These are phyloP conservation scores for Periphyllus acericola DNA, from an alignment of 2,888 invertebrate genomes.

Conservation along the genomic window DNA sequence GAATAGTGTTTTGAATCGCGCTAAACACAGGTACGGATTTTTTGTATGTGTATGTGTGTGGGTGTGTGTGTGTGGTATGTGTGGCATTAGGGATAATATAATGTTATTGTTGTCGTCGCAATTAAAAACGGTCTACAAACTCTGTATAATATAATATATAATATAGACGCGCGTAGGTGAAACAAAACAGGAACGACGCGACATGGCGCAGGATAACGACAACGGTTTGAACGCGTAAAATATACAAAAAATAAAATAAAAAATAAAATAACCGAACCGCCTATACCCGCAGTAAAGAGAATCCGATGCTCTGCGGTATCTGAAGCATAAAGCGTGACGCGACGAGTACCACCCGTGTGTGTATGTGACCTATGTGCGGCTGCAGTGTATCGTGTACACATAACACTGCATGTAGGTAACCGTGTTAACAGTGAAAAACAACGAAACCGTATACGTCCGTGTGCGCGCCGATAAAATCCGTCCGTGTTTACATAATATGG, in stretches of 20 bases:
- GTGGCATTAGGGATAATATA: too few relatives aligned
- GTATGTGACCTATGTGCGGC: background rate
- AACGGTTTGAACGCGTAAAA: background rate
- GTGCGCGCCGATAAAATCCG: background rate
- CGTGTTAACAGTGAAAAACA: background rate
- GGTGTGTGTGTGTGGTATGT: too few relatives aligned
- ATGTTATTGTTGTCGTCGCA: too few relatives aligned
- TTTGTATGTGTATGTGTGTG: too few relatives aligned
- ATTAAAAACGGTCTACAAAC: too few relatives aligned
- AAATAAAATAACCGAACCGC: background rate
- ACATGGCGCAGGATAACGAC: background rate
- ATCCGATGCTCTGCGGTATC: background rate
- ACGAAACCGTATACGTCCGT: background rate
- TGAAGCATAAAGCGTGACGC: constrained; percentile 29
- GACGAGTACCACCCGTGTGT: background rate
- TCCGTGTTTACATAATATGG: background rate
- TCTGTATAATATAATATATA: too few relatives aligned
- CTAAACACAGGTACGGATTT: too few relatives aligned
- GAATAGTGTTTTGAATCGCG: too few relatives aligned
- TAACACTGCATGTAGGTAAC: background rate
- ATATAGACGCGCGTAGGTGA: too few relatives aligned
- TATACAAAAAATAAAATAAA: too few relatives aligned
- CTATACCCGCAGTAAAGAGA: background rate
- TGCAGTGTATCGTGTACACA: background rate
- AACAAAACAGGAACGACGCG: background rate